Percentiles rank a stretch among this genome's conserved stretches.
Evolutionary conservation across 2,113 vertebrate genomes (phyloP).

Genomic region (Gorsachius goisagi): DNA sequence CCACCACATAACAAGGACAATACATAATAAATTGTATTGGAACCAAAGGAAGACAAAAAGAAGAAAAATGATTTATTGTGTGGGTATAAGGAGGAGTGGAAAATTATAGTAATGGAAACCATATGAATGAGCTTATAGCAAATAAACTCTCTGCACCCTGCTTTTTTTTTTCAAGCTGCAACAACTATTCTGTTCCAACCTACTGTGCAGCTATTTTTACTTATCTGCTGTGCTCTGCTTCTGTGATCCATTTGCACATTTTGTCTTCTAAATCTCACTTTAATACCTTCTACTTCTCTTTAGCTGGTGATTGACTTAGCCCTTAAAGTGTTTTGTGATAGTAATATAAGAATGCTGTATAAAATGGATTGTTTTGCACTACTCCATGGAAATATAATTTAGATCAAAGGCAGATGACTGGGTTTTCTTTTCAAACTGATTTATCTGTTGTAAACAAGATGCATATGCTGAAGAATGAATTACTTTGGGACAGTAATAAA

Average conservation of each 20-base stretch:
- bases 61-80: not conserved
- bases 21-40: not conserved
- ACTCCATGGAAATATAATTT: not conserved
- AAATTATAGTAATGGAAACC: not conserved
- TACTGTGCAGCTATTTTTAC: not conserved
- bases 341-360: not conserved
- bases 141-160: not conserved
- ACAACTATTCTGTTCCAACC: not conserved
- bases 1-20: not conserved
- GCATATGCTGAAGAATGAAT: not conserved
- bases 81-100: not conserved
- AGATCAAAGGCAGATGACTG: not conserved
- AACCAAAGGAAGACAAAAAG: not conserved
- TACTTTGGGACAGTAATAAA: not conserved
- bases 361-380: not conserved
- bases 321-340: conserved; percentile 1
- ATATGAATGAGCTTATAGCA: not conserved
- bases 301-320: not conserved
- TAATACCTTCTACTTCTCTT: not conserved
- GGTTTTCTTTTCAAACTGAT: not conserved
- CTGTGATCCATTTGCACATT: not conserved
- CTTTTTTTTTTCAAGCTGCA: not conserved
- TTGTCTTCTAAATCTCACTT: not conserved
- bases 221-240: not conserved
- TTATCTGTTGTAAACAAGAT: not conserved